Conservation (phyloP, 92 coral and sea anemone genomes). For the Epizoanthus illoricatus region DNA sequence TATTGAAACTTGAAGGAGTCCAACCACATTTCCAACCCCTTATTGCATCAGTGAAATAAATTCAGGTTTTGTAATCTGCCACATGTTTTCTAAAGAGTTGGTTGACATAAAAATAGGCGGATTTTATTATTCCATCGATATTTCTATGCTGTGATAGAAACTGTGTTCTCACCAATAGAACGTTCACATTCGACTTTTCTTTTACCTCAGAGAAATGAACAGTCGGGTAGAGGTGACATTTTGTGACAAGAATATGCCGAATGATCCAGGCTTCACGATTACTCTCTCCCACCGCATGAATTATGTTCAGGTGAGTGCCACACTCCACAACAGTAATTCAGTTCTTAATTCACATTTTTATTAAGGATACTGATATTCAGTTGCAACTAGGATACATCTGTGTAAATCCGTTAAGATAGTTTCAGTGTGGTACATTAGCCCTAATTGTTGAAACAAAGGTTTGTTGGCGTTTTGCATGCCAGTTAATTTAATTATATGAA, state of each 20-base stretch:
- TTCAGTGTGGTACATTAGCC: too few species aligned
- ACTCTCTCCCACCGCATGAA: slow-evolving; percentile 85
- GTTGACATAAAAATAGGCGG: not conserved
- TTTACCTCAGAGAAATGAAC: slow-evolving; percentile 74
- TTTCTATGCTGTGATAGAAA: not conserved
- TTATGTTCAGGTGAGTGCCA: slow-evolving; percentile 77
- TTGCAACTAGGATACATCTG: not conserved
- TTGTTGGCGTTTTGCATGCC: too few species aligned
- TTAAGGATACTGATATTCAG: too few species aligned
- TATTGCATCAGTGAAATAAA: too few species aligned
- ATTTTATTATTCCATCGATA: too few species aligned
- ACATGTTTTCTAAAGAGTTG: too few species aligned
- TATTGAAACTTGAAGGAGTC: too few species aligned
- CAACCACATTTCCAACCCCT: too few species aligned
- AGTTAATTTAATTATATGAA: too few species aligned
- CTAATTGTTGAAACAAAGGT: too few species aligned
- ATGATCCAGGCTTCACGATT: slow-evolving; percentile 89
- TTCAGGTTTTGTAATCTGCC: too few species aligned
- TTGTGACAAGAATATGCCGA: slow-evolving; percentile 86
- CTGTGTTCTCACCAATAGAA: not conserved
- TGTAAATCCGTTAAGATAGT: not conserved
- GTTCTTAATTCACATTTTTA: too few species aligned
- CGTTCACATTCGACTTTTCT: not conserved
- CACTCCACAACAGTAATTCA: not conserved
- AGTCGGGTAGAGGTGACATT: slow-evolving; percentile 90